Conservation (phyloP, 2,797 vertebrate species). For the Loris lydekkerianus region DNA sequence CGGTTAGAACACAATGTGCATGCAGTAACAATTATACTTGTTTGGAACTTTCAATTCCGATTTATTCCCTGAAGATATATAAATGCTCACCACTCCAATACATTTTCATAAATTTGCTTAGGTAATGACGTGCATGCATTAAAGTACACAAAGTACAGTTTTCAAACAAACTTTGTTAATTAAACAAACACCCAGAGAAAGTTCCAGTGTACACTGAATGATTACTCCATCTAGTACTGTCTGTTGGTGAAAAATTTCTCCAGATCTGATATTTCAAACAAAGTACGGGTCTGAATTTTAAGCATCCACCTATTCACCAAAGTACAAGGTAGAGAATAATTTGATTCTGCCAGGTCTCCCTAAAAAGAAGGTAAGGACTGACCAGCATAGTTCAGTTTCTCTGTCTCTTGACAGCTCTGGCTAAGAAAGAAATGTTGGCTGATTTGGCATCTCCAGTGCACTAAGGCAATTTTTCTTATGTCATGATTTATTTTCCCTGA, state of each 20-base stretch:
- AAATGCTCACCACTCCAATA: constrained; percentile 22
- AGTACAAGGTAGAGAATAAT: background rate
- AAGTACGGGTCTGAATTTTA: constrained; percentile 33
- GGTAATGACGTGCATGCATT: background rate
- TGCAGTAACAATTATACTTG: constrained; percentile 49
- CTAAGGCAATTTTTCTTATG: constrained; percentile 38
- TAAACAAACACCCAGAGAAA: constrained; percentile 64
- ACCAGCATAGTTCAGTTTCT: background rate
- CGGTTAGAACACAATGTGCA: constrained; percentile 21
- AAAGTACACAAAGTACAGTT: constrained; percentile 30
- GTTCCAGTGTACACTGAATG: background rate
- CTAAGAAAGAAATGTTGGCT: background rate
- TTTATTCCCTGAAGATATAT: constrained; percentile 71
- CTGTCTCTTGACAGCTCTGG: background rate
- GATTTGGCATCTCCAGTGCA: background rate
- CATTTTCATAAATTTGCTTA: constrained; percentile 71
- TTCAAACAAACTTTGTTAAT: constrained; percentile 39
- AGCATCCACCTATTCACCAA: background rate
- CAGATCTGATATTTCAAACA: constrained; percentile 27
- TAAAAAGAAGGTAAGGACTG: constrained; percentile 32
- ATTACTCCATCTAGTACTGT: background rate
- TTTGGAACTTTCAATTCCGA: constrained; percentile 64
- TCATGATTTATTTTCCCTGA: constrained; percentile 56
- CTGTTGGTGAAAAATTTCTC: constrained; percentile 54
- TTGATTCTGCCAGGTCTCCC: constrained; percentile 48